Conservation (phyloP, 2,888 invertebrate genomes). For the Leptinotarsa peninsularis region DNA sequence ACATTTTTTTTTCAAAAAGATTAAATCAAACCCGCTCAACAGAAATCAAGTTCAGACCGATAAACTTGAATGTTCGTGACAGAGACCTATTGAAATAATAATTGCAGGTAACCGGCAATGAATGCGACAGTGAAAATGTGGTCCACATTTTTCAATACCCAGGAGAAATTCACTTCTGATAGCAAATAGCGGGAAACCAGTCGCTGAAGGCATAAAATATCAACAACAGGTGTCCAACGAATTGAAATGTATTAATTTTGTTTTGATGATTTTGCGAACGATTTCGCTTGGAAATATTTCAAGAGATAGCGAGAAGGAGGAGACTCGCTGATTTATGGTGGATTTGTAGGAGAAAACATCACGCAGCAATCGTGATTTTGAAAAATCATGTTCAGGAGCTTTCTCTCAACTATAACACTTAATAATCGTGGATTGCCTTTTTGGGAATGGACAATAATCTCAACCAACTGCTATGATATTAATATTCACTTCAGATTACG, state of each 20-base stretch:
- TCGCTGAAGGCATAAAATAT: slow-evolving; percentile 2
- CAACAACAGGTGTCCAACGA: slow-evolving; percentile 5
- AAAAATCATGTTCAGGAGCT: too few relatives aligned
- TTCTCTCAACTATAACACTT: too few relatives aligned
- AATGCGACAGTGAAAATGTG: slow-evolving; percentile 2
- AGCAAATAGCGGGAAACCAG: neutral
- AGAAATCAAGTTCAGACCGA: neutral
- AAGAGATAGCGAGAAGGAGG: neutral
- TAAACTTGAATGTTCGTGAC: slow-evolving; percentile 7
- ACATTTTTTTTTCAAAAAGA: neutral
- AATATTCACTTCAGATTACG: too few relatives aligned
- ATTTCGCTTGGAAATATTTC: neutral
- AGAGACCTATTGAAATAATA: slow-evolving; percentile 2
- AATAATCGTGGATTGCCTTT: too few relatives aligned
- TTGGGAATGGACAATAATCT: too few relatives aligned
- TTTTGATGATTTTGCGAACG: neutral
- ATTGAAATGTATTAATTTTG: too few relatives aligned
- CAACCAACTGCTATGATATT: too few relatives aligned
- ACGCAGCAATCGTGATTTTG: too few relatives aligned
- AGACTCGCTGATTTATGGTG: too few relatives aligned
- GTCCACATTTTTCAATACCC: slow-evolving; percentile 1
- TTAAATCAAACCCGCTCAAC: neutral
- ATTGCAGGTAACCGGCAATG: neutral
- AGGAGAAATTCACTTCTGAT: slow-evolving; percentile 14
- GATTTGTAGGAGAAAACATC: too few relatives aligned